These are phyloP conservation scores for Hemiprocne comata DNA, from an alignment of 2,113 vertebrate genomes.

Conservation along the genomic window DNA sequence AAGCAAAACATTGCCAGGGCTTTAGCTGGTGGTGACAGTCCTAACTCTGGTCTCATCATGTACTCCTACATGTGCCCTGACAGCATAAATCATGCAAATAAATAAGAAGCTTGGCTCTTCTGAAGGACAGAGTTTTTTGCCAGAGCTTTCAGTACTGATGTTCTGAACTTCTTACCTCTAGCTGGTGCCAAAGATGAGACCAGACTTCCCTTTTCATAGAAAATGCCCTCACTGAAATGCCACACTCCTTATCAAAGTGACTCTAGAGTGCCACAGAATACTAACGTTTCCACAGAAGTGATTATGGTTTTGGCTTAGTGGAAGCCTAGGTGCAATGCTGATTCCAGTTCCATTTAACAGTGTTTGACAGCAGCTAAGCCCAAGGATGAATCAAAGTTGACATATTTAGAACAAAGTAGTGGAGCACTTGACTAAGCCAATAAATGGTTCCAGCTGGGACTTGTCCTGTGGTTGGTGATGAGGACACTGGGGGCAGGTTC, in stretches of 20 bases:
- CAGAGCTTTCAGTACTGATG: neutral
- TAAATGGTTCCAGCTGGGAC: constrained; percentile 69
- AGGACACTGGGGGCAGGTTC: constrained; percentile 1
- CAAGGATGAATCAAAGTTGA: constrained; percentile 65
- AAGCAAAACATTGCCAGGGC: accelerated
- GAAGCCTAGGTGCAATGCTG: constrained; percentile 40
- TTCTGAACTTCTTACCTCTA: neutral
- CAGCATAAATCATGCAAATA: neutral
- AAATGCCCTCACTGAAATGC: neutral
- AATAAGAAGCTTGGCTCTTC: neutral
- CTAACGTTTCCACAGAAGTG: constrained; percentile 27
- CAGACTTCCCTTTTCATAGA: neutral
- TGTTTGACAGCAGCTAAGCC: constrained; percentile 64
- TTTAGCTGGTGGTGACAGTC: neutral
- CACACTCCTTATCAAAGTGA: neutral
- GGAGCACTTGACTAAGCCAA: constrained; percentile 65
- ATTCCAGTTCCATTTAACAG: constrained; percentile 59
- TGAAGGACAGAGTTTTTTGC: neutral
- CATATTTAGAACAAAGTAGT: constrained; percentile 68
- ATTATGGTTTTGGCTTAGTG: constrained; percentile 54
- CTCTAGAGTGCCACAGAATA: neutral
- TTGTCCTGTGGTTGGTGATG: constrained; percentile 29
- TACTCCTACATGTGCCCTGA: neutral
- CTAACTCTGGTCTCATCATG: neutral
- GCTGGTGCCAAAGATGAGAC: neutral